These are phyloP conservation scores for Rhimphoctona megacephalus DNA, from an alignment of 2,888 invertebrate species.

Conservation along the genomic window DNA sequence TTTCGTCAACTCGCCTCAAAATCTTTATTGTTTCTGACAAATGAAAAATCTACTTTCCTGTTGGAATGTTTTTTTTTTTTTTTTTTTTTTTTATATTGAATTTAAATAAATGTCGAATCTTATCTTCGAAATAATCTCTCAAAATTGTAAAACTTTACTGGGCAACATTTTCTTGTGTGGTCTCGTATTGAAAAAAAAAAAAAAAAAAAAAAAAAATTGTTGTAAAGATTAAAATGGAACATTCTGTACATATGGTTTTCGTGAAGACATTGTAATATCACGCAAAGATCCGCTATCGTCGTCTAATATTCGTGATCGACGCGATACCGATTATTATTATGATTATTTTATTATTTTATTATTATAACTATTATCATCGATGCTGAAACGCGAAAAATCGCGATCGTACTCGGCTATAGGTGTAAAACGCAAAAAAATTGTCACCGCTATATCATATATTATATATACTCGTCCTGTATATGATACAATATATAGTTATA, in stretches of 20 bases:
- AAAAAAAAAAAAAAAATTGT: no score
- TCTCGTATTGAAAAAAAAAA: no score
- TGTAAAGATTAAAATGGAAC: not conserved
- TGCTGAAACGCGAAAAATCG: constrained; percentile 38
- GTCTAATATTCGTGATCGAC: constrained; percentile 51
- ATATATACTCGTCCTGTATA: constrained; percentile 65
- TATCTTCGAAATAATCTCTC: not conserved
- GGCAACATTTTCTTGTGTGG: not conserved
- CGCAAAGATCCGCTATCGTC: constrained; percentile 50
- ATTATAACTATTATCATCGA: constrained; percentile 48
- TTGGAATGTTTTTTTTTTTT: no score
- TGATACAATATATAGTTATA: constrained; percentile 66
- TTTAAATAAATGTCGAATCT: not conserved
- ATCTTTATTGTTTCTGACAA: no score
- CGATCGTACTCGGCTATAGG: constrained; percentile 63
- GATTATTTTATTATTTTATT: constrained; percentile 29
- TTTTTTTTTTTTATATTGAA: no score
- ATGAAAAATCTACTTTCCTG: no score
- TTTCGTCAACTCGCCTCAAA: no score
- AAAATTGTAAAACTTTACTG: not conserved
- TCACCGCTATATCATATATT: constrained; percentile 66
- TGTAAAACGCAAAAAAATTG: constrained; percentile 67
- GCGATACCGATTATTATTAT: constrained; percentile 47
- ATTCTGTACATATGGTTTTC: not conserved
- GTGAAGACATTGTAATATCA: constrained; percentile 65